A percentile compares a stretch with the other conserved stretches of the same genome.
These are phyloP conservation scores for Chorisops tibialis DNA, from an alignment of 2,888 invertebrate species.

Conservation along the genomic window DNA sequence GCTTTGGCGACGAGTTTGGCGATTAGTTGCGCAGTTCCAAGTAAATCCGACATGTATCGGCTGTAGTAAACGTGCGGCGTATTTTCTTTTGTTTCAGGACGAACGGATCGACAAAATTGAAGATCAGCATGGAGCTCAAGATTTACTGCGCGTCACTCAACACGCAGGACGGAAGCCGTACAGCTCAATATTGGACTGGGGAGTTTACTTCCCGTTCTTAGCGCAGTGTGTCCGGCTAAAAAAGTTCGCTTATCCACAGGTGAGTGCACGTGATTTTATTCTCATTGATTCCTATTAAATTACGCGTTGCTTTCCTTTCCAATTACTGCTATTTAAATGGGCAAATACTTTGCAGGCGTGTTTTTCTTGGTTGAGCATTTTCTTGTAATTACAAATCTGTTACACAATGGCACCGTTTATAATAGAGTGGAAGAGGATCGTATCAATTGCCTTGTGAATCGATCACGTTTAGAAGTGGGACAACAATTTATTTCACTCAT, in stretches of 20 bases:
- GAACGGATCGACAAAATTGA: not conserved
- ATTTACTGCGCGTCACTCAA: slow-evolving; percentile 57
- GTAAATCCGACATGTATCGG: not conserved
- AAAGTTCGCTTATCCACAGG: slow-evolving; percentile 68
- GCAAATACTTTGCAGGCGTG: not conserved
- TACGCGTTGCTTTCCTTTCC: too few relatives aligned
- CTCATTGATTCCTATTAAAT: too few relatives aligned
- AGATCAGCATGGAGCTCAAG: slow-evolving; percentile 54
- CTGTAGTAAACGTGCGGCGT: not conserved
- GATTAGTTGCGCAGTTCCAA: not conserved
- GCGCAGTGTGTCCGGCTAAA: slow-evolving; percentile 64
- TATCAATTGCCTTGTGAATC: too few relatives aligned
- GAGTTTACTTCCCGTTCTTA: slow-evolving; percentile 60
- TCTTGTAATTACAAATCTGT: not conserved
- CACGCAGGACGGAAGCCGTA: slow-evolving; percentile 59
- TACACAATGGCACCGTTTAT: too few relatives aligned
- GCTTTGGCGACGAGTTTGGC: not conserved
- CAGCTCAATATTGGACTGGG: slow-evolving; percentile 58
- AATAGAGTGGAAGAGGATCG: too few relatives aligned
- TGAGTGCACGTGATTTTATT: slow-evolving; percentile 47
- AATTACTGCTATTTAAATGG: too few relatives aligned
- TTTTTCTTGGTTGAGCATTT: not conserved
- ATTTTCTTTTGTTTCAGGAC: not conserved
- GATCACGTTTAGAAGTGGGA: too few relatives aligned
- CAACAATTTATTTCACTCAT: too few relatives aligned